Evolutionary conservation across 2,888 invertebrate genomes (phyloP).

Genomic region (Tortricodes alternella): DNA sequence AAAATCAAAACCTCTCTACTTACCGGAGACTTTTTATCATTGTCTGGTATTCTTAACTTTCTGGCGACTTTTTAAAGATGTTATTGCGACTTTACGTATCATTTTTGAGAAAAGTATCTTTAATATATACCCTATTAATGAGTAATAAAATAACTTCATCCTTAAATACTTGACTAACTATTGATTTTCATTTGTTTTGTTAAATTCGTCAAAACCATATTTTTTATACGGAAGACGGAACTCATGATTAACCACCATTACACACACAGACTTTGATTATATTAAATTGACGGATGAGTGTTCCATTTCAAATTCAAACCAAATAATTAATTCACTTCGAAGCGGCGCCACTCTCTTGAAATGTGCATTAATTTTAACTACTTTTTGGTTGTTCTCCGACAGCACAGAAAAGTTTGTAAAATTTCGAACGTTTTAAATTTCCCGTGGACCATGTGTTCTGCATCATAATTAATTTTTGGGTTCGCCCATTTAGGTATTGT

Average conservation of each 20-base stretch:
- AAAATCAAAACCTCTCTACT: too few relatives aligned
- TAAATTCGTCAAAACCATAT: background rate
- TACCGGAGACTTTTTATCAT: too few relatives aligned
- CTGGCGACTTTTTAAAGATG: too few relatives aligned
- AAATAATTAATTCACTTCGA: background rate
- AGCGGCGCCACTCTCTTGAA: background rate
- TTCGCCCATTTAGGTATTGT: slow-evolving; percentile 13
- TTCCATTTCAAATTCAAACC: slow-evolving; percentile 32
- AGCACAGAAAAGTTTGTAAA: slow-evolving; percentile 8
- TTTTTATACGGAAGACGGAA: too few relatives aligned
- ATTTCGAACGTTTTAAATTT: slow-evolving; percentile 17
- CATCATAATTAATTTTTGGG: slow-evolving; percentile 8
- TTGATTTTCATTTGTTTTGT: background rate
- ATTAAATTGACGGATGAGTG: slow-evolving; percentile 33
- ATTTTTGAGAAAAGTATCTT: too few relatives aligned
- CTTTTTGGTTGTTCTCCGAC: background rate
- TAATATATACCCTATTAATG: too few relatives aligned
- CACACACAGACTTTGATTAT: slow-evolving; percentile 7
- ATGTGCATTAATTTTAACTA: background rate
- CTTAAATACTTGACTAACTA: too few relatives aligned
- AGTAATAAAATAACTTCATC: too few relatives aligned
- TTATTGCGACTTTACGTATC: too few relatives aligned
- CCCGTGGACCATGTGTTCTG: slow-evolving; percentile 18
- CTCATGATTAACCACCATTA: slow-evolving; percentile 2
- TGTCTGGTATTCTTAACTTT: too few relatives aligned